A percentile compares a stretch with the other conserved stretches of the same genome.
Evolutionary conservation across 2,888 invertebrate species (phyloP).

Genomic region (Drosophila anomalata): DNA sequence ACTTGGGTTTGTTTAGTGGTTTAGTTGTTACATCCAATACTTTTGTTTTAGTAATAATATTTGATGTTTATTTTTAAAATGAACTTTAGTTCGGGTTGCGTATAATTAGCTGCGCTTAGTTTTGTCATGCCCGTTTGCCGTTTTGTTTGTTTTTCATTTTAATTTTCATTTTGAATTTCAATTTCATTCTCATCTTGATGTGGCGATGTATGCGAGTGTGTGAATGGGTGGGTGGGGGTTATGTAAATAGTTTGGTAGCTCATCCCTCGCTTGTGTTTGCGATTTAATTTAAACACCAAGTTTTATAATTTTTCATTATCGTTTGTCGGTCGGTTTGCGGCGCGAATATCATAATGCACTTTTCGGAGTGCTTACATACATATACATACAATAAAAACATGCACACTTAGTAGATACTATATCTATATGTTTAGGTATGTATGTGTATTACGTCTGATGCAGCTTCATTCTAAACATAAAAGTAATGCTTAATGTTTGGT

Average conservation of each 20-base stretch:
- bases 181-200: constrained; percentile 12
- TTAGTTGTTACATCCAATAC: constrained; percentile 33
- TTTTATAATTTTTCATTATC: constrained; percentile 11
- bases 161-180: constrained; percentile 15
- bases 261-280: constrained; percentile 18
- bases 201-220: constrained; percentile 13
- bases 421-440: constrained; percentile 42
- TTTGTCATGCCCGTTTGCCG: constrained; percentile 66
- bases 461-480: constrained; percentile 75
- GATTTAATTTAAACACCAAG: constrained; percentile 11
- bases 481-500: constrained; percentile 80
- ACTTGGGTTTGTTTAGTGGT: constrained; percentile 3
- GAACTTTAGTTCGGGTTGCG: constrained; percentile 65
- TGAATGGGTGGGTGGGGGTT: constrained; percentile 23
- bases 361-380: constrained; percentile 51
- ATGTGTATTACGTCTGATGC: constrained; percentile 54
- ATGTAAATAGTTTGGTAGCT: constrained; percentile 45
- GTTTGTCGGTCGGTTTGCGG: constrained; percentile 29
- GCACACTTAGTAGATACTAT: constrained; percentile 64
- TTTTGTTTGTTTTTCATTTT: constrained; percentile 29
- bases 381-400: constrained; percentile 74
- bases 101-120: constrained; percentile 71
- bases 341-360: constrained; percentile 63
- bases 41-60: constrained; percentile 34
- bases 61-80: constrained; percentile 43